A percentile compares a stretch with the other conserved stretches of the same genome.
These are phyloP conservation scores for Antennarius maculatus DNA, from an alignment of 2,797 vertebrate genomes.

Conservation along the genomic window DNA sequence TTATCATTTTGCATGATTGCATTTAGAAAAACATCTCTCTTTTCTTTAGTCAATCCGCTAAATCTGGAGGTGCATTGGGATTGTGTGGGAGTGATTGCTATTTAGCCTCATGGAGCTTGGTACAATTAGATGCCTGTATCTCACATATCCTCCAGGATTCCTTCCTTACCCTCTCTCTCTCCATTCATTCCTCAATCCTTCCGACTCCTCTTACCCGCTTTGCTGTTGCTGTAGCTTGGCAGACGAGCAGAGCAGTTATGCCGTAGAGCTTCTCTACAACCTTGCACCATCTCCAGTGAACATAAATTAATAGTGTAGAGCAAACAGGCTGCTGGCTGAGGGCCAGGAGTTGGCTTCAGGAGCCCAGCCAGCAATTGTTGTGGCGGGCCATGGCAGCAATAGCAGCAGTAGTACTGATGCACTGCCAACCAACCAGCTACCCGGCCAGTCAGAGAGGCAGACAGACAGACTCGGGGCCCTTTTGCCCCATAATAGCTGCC, in stretches of 20 bases:
- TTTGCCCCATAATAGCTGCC: slow-evolving; percentile 82
- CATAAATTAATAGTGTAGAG: slow-evolving; percentile 94
- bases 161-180: slow-evolving; percentile 65
- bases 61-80: slow-evolving; percentile 77
- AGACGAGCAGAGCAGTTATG: slow-evolving; percentile 83
- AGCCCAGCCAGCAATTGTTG: slow-evolving; percentile 88
- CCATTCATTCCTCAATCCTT: slow-evolving; percentile 47
- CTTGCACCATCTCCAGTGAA: slow-evolving; percentile 91
- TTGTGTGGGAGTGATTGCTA: slow-evolving; percentile 85
- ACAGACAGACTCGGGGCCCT: slow-evolving; percentile 76
- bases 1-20: slow-evolving; percentile 59
- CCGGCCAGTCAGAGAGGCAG: slow-evolving; percentile 64
- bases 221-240: slow-evolving; percentile 83
- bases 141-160: slow-evolving; percentile 82
- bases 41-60: slow-evolving; percentile 51
- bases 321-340: slow-evolving; percentile 88
- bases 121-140: slow-evolving; percentile 81
- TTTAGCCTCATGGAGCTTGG: slow-evolving; percentile 83
- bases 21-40: slow-evolving; percentile 53
- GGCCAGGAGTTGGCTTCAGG: slow-evolving; percentile 83
- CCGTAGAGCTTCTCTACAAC: slow-evolving; percentile 88
- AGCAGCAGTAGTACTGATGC: slow-evolving; percentile 75
- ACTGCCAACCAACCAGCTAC: slow-evolving; percentile 77
- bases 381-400: slow-evolving; percentile 74
- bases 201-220: slow-evolving; percentile 67